Evolutionary conservation across 2,888 invertebrate species (phyloP).

Genomic region (Celastrina argiolus): DNA sequence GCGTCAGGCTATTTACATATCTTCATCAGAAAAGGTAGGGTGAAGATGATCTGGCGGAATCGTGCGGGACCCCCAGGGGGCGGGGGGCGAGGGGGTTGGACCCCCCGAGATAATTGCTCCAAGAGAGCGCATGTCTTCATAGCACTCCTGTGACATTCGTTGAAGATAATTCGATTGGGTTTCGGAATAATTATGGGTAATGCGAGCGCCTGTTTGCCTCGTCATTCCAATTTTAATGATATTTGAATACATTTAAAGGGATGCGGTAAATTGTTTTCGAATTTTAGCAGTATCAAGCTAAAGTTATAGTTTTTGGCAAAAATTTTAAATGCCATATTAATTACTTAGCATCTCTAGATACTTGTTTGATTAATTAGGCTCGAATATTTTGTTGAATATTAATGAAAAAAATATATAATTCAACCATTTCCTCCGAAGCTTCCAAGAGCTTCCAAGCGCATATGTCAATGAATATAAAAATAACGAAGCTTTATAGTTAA

Average conservation of each 20-base stretch:
- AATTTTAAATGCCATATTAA: no score
- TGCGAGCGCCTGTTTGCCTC: slow-evolving; percentile 20
- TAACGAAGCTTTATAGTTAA: no score
- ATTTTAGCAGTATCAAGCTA: background rate
- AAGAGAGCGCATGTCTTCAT: slow-evolving; percentile 64
- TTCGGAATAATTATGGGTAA: slow-evolving; percentile 53
- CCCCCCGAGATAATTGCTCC: slow-evolving; percentile 52
- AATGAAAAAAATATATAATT: background rate
- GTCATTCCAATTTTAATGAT: slow-evolving; percentile 22
- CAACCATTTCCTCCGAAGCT: no score
- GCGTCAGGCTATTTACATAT: slow-evolving; percentile 56
- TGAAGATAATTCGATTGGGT: slow-evolving; percentile 66
- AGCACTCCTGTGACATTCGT: slow-evolving; percentile 56
- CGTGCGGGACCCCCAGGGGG: slow-evolving; percentile 42
- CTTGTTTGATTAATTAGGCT: no score
- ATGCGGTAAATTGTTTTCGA: background rate
- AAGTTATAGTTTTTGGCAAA: background rate
- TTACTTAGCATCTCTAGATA: no score
- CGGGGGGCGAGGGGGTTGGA: slow-evolving; percentile 33
- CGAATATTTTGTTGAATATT: no score
- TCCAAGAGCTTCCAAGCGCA: no score
- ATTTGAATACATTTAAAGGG: slow-evolving; percentile 21
- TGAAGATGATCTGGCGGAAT: slow-evolving; percentile 68
- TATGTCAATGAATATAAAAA: no score
- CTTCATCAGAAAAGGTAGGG: slow-evolving; percentile 68